A percentile compares a stretch with the other conserved stretches of the same genome.
phyloP scores from a whole-genome alignment of 2,797 vertebrate genomes.

The Takifugu ocellatus region DNA sequence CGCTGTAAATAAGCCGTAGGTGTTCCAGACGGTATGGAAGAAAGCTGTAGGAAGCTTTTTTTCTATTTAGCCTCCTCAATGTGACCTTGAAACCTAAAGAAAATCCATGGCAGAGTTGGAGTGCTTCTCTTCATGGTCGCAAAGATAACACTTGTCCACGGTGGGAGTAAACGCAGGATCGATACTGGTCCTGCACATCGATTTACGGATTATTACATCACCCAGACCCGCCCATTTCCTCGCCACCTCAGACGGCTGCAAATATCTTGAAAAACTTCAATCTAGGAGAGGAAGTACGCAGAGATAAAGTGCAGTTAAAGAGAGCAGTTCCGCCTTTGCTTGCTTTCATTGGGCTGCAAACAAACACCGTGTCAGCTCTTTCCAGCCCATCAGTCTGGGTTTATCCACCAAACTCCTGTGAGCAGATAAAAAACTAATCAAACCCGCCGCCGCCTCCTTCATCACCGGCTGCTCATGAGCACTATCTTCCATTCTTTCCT shows the following conservation, averaged over 20 bases:
- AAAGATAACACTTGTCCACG: slow-evolving; percentile 45
- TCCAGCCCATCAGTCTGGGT: slow-evolving; percentile 56
- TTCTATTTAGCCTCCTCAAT: slow-evolving; percentile 17
- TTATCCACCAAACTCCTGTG: slow-evolving; percentile 50
- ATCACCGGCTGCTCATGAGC: slow-evolving; percentile 54
- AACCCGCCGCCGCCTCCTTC: slow-evolving; percentile 60
- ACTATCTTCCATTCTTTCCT: slow-evolving; percentile 33
- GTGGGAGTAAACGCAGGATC: slow-evolving; percentile 41
- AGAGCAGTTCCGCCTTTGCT: neutral
- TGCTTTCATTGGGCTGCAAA: slow-evolving; percentile 30
- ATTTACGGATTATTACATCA: slow-evolving; percentile 40
- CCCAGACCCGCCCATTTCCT: slow-evolving; percentile 8
- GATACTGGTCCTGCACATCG: slow-evolving; percentile 38
- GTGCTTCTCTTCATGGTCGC: slow-evolving; percentile 9
- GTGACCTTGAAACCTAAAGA: slow-evolving; percentile 45
- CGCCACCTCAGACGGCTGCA: slow-evolving; percentile 11
- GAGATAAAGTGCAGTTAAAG: too few species aligned
- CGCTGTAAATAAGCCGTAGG: slow-evolving; percentile 35
- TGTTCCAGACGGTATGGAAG: slow-evolving; percentile 2
- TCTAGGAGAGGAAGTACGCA: neutral
- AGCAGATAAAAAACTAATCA: slow-evolving; percentile 76
- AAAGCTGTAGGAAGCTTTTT: neutral
- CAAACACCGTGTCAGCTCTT: slow-evolving; percentile 54
- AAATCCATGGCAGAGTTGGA: slow-evolving; percentile 31
- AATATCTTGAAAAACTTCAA: slow-evolving; percentile 3